These are phyloP conservation scores for Daphoenositta chrysoptera DNA, from an alignment of 2,113 vertebrate genomes.

Conservation along the genomic window DNA sequence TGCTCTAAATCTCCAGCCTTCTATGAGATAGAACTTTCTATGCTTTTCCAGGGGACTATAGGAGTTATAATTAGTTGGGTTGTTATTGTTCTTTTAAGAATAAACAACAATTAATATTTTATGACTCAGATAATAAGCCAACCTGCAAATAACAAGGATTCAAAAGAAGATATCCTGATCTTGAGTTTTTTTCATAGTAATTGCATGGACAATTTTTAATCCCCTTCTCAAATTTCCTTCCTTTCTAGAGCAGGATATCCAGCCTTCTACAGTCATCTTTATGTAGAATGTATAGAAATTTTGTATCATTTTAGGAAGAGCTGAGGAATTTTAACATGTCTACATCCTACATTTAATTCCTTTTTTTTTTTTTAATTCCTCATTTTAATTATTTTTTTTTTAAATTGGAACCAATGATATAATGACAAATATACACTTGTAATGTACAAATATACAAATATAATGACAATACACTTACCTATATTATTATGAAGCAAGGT, in stretches of 20 bases:
- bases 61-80: not conserved
- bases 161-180: not conserved
- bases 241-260: not conserved
- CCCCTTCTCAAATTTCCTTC: not conserved
- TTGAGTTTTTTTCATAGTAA: not conserved
- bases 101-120: not conserved
- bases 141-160: not conserved
- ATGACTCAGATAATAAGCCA: not conserved
- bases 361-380: accelerated
- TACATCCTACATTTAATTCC: accelerated
- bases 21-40: not conserved
- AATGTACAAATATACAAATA: too few species aligned
- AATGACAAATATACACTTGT: not conserved
- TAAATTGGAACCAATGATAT: not conserved
- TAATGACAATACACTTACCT: not conserved
- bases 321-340: not conserved
- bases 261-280: not conserved
- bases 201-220: not conserved
- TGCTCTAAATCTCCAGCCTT: not conserved
- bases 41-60: not conserved
- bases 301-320: not conserved
- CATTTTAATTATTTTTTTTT: too few species aligned
- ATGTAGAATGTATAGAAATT: not conserved
- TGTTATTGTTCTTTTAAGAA: not conserved
- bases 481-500: not conserved